Evolutionary conservation across 2,888 invertebrate species (phyloP).

Genomic region (Nesidiocoris tenuis): DNA sequence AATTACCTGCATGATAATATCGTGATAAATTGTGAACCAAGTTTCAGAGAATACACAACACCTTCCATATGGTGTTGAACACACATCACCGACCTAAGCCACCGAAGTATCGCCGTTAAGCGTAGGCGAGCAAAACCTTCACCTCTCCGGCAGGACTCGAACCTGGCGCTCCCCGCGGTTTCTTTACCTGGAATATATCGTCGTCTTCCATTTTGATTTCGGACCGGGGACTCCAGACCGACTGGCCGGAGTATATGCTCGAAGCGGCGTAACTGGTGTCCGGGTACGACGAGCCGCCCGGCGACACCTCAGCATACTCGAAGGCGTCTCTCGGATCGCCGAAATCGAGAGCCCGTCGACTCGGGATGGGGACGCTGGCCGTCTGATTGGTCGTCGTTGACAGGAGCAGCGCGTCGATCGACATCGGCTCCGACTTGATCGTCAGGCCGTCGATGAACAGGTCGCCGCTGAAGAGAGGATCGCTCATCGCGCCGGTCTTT

Average conservation of each 20-base stretch:
- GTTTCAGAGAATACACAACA: too few relatives aligned
- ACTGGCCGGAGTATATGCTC: conserved; percentile 47
- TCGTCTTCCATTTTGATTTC: conserved; percentile 79
- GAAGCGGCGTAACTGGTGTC: conserved; percentile 48
- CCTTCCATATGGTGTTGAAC: too few relatives aligned
- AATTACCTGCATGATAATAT: too few relatives aligned
- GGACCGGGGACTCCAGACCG: conserved; percentile 46
- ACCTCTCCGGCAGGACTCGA: too few relatives aligned
- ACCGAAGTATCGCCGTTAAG: too few relatives aligned
- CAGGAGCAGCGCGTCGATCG: conserved; percentile 48
- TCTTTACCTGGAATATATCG: conserved; percentile 86
- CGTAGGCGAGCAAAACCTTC: too few relatives aligned
- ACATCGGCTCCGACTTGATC: conserved; percentile 63
- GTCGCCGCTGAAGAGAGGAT: conserved; percentile 63
- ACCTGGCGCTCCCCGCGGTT: too few relatives aligned
- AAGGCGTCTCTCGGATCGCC: conserved; percentile 56
- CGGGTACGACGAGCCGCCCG: conserved; percentile 50
- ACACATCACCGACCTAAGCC: too few relatives aligned
- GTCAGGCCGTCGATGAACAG: conserved; percentile 65
- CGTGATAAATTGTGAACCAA: too few relatives aligned
- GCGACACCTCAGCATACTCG: conserved; percentile 57
- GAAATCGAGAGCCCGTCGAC: conserved; percentile 56
- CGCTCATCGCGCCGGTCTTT: conserved; percentile 50
- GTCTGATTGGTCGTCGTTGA: conserved; percentile 13
- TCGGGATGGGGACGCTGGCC: conserved; percentile 63